Evolutionary conservation across 2,797 vertebrate species (phyloP), one percentile per base, ranked within the genome.

Genomic region (Clarias fuscus): DNA sequence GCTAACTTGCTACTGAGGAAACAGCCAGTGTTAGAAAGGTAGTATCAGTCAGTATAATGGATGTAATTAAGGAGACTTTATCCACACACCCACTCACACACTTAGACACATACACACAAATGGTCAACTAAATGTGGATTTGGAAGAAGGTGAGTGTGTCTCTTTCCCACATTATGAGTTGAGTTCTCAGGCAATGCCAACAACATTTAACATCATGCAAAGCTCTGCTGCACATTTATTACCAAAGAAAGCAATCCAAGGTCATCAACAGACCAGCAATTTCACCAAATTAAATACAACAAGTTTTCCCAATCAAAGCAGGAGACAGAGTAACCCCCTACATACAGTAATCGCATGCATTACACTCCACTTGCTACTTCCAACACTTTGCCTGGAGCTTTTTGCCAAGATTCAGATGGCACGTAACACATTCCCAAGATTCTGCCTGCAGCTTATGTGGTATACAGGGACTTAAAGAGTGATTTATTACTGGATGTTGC

Each of bases 321-420:
- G 15, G 13, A 14, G 84, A 61, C 4, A 79, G 58, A 62, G 58
- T 48, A 33, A 53, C 65, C 59, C 67, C 17, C 1, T 65, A 48
- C 6, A 43, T 86, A 37, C 37, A 37, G 37, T 37, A 84, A 86
- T 82, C 11, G 17, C 27, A 53, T 22, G 17, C 72, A 61, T 87
- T 37, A 84, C 11, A 84, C 37, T 48, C 67, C 30, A 68, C 37
- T 83, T 2, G 5, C 64, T 67, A 13, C 48, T 61, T 62, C 37
- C 58, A 71, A 30, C 75, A 82, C 64, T 86, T 86, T 86, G 58
- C 58, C 7, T 67, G 7, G 53, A 75, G 71, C 20, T 43, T 33
- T 83, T 71, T 90, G 68, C 67, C 86, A 73, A 59, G 53, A 88
- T 82, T 85, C 84, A 88, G 80, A 80, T 61, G 82, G 33, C 84